A percentile compares a stretch with the other conserved stretches of the same genome.
These are phyloP conservation scores for Anthophora plumipes DNA, from an alignment of 2,888 invertebrate species.

Conservation along the genomic window DNA sequence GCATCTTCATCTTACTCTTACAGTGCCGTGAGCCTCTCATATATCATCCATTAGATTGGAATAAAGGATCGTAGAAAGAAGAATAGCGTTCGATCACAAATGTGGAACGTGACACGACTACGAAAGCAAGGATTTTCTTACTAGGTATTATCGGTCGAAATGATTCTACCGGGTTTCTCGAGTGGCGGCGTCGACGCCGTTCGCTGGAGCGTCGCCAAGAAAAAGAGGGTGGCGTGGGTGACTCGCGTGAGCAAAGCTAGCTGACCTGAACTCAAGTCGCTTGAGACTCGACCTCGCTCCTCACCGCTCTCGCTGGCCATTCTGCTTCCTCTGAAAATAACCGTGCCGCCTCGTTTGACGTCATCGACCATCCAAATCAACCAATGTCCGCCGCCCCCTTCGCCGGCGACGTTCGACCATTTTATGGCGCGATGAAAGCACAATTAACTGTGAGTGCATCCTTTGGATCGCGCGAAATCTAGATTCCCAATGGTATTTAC, in stretches of 20 bases:
- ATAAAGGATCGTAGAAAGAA: too few relatives aligned
- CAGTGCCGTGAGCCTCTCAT: not conserved
- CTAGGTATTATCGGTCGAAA: conserved; percentile 46
- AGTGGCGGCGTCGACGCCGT: conserved; percentile 47
- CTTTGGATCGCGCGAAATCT: conserved; percentile 26
- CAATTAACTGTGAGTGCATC: conserved; percentile 45
- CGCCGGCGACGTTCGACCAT: conserved; percentile 31
- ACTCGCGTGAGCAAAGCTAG: conserved; percentile 71
- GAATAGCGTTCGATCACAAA: not conserved
- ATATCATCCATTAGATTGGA: not conserved
- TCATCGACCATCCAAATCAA: conserved; percentile 70
- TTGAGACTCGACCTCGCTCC: conserved; percentile 69
- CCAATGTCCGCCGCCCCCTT: conserved; percentile 37
- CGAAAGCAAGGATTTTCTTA: conserved; percentile 26
- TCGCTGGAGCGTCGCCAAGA: conserved; percentile 67
- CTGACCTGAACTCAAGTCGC: conserved; percentile 72
- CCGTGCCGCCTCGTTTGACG: conserved; percentile 74
- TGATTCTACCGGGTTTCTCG: conserved; percentile 49
- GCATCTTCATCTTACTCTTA: not conserved
- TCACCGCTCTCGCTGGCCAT: conserved; percentile 24
- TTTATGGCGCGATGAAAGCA: conserved; percentile 45
- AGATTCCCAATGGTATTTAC: conserved; percentile 6
- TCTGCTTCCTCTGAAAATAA: conserved; percentile 70
- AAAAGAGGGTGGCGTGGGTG: conserved; percentile 77
- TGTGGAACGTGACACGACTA: not conserved